A percentile compares a stretch with the other conserved stretches of the same genome.
These are phyloP conservation scores for Lasioglossum vierecki DNA, from an alignment of 2,888 invertebrate genomes.

Conservation along the genomic window DNA sequence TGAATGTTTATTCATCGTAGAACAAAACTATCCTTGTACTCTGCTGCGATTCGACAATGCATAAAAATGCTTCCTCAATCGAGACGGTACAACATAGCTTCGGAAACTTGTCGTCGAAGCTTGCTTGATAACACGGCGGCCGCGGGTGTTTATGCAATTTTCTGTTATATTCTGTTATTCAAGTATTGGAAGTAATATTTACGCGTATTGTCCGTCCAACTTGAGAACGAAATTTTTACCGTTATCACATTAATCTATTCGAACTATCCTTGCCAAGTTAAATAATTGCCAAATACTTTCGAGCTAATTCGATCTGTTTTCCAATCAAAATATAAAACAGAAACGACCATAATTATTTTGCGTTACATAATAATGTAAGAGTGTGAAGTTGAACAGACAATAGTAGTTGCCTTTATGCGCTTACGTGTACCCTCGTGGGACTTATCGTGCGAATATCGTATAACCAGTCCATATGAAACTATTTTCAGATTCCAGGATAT, in stretches of 20 bases:
- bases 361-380: neutral
- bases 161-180: neutral
- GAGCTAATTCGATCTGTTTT: neutral
- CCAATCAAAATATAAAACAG: neutral
- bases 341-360: neutral
- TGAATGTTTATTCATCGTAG: slow-evolving; percentile 19
- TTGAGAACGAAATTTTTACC: neutral
- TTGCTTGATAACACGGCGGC: neutral
- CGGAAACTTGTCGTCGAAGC: neutral
- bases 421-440: slow-evolving; percentile 19
- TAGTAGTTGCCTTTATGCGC: slow-evolving; percentile 24
- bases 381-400: neutral
- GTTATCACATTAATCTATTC: neutral
- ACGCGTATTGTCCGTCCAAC: neutral
- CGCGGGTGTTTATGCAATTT: neutral
- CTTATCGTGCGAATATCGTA: slow-evolving; percentile 26
- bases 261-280: neutral
- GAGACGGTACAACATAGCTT: slow-evolving; percentile 19
- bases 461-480: slow-evolving; percentile 65
- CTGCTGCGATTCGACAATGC: neutral
- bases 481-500: slow-evolving; percentile 87
- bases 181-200: neutral
- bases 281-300: neutral
- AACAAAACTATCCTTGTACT: slow-evolving; percentile 9
- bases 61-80: neutral